phyloP scores from a whole-genome alignment of 2,888 invertebrate genomes.

The Clepsis dumicolana region DNA sequence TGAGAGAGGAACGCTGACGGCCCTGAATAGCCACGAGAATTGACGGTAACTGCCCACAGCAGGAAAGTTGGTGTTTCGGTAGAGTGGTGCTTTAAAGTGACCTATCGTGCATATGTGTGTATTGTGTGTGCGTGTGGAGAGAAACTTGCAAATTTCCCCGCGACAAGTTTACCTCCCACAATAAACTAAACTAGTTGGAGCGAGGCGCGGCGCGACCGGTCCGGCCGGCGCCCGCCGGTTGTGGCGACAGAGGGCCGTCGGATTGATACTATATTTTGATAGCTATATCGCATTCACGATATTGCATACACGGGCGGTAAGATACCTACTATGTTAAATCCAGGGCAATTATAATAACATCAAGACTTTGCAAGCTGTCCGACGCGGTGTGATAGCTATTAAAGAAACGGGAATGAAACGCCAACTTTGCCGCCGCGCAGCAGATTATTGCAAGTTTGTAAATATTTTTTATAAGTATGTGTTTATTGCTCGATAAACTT shows the following conservation, averaged over 20 bases:
- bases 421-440: not conserved
- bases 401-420: not conserved
- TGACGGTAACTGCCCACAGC: not conserved
- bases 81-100: not conserved
- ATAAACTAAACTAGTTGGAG: not conserved
- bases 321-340: too few species aligned
- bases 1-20: not conserved
- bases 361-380: too few species aligned
- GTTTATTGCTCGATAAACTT: not conserved
- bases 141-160: slow-evolving; percentile 32
- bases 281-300: too few species aligned
- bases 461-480: not conserved
- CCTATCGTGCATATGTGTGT: slow-evolving; percentile 1
- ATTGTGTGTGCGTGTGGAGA: slow-evolving; percentile 22
- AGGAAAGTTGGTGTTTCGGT: not conserved
- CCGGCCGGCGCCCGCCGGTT: not conserved
- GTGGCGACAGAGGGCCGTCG: not conserved
- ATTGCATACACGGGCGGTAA: too few species aligned
- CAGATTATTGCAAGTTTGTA: not conserved
- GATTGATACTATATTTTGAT: too few species aligned
- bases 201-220: slow-evolving; percentile 1
- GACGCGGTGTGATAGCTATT: not conserved
- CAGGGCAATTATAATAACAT: too few species aligned
- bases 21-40: not conserved
- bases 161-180: slow-evolving; percentile 15